Evolutionary conservation across 2,113 vertebrate species (phyloP).

Genomic region (Melospiza melodia): DNA sequence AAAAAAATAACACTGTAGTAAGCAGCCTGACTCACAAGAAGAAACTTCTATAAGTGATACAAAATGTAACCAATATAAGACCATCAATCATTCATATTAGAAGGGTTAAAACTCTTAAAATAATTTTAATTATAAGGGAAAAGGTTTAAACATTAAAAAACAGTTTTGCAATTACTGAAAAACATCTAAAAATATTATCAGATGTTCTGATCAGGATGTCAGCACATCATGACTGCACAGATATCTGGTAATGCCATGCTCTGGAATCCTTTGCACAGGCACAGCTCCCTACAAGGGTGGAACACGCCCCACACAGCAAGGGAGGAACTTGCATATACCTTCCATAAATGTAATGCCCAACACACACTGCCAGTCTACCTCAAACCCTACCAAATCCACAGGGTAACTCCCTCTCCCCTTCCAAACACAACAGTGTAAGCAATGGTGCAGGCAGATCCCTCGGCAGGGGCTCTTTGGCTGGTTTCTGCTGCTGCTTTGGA

Average conservation of each 20-base stretch:
- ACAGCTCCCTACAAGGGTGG: not conserved
- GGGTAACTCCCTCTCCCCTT: not conserved
- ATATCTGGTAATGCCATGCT: not conserved
- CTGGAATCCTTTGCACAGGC: not conserved
- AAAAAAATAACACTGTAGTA: not conserved
- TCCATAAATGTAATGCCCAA: not conserved
- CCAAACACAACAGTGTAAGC: not conserved
- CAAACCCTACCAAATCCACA: not conserved
- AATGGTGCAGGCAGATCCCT: not conserved
- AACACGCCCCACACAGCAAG: fast-evolving
- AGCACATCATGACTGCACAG: not conserved
- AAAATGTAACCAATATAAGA: not conserved
- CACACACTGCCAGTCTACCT: not conserved
- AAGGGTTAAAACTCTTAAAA: not conserved
- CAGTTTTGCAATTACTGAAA: not conserved
- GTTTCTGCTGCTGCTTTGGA: not conserved
- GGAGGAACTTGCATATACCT: not conserved
- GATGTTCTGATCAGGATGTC: not conserved
- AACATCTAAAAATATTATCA: not conserved
- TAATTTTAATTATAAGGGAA: not conserved
- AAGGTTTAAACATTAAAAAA: not conserved
- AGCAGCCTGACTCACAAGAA: not conserved
- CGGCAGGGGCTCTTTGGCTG: not conserved
- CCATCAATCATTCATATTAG: not conserved
- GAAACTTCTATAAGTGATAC: not conserved